A percentile compares a stretch with the other conserved stretches of the same genome.
Conservation (phyloP, 2,888 invertebrate genomes). For the Dasysyrphus tricinctus region DNA sequence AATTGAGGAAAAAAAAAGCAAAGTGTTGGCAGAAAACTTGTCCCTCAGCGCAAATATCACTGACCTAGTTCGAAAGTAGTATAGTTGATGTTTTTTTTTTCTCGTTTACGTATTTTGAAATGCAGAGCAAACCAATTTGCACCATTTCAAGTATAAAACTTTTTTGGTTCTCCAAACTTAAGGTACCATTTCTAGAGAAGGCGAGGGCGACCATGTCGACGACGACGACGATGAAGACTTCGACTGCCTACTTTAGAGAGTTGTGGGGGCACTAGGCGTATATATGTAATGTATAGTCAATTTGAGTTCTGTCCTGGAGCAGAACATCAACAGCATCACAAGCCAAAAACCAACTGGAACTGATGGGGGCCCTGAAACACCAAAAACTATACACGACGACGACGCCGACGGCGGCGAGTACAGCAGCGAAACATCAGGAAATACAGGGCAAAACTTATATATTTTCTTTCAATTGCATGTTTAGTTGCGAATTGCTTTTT, state of each 20-base stretch:
- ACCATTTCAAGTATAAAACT: constrained; percentile 66
- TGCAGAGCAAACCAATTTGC: constrained; percentile 74
- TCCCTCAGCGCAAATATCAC: constrained; percentile 71
- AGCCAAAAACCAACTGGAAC: constrained; percentile 11
- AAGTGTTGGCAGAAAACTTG: constrained; percentile 54
- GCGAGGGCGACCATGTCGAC: background rate
- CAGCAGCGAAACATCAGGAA: background rate
- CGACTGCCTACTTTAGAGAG: background rate
- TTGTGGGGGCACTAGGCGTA: constrained; percentile 1
- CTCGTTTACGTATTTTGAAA: constrained; percentile 44
- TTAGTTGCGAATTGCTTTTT: constrained; percentile 56
- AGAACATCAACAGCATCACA: constrained; percentile 55
- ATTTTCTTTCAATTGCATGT: constrained; percentile 70
- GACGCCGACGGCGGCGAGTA: background rate
- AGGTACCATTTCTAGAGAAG: constrained; percentile 16
- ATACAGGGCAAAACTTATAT: constrained; percentile 32
- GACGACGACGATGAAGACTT: background rate
- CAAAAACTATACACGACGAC: background rate
- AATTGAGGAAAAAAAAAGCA: background rate
- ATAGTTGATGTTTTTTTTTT: constrained; percentile 50
- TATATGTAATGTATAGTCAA: background rate
- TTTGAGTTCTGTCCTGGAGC: constrained; percentile 40
- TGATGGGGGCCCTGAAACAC: constrained; percentile 17
- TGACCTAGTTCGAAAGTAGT: constrained; percentile 69
- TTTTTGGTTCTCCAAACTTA: constrained; percentile 40